Evolutionary conservation across 2,797 vertebrate species (phyloP), one percentile per base, ranked within the genome.

Genomic region (Arrhamphus sclerolepis): DNA sequence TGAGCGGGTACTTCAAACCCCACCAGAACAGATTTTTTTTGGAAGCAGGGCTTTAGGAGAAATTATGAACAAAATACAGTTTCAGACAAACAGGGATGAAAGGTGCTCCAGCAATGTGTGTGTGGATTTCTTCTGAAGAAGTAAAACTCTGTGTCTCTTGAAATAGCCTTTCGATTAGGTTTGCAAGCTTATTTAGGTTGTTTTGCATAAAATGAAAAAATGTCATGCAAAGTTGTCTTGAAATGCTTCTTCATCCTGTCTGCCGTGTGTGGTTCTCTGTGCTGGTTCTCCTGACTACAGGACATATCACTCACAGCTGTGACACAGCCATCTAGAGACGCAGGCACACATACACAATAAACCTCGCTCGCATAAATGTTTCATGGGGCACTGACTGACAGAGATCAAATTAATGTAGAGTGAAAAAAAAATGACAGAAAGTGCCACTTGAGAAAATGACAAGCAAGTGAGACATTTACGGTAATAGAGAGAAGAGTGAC

Each of bases 381-480:
- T 64, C 38, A 24, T n/a, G 24, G 7, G 40, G 26, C 60, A 49
- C 50, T 51, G 66, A 80, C 63, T 81, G 80, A 80, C 80, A 84
- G 63, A 62, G 46, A 56, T 81, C 80, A 80, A 67, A 65, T 2
- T 66, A 71, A 76, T 68, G 56, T 52, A 46, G 22, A 47, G 64
- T 7, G 40, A 42, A 43, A n/a, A 68, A 76, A 62, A 66, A 52
- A n/a, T n/a, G 72, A 60, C 75, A 80, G 77, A 81, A 57, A 79
- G 56, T 53, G 66, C 21, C 77, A 70, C 69, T 75, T 34, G 10
- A 75, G 68, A 69, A 78, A 82, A 46, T 78, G 78, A 80, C 68
- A 68, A 75, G 70, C 62, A 54, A 77, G 62, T 55, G 66, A 83
- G 66, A 76, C 62, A 61, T 78, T 74, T 66, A 75, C 70, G 66